Evolutionary conservation across 1,140 invertebrate species (phyloP), one percentile per base, ranked within the genome.

Genomic region (Orussus abietinus): DNA sequence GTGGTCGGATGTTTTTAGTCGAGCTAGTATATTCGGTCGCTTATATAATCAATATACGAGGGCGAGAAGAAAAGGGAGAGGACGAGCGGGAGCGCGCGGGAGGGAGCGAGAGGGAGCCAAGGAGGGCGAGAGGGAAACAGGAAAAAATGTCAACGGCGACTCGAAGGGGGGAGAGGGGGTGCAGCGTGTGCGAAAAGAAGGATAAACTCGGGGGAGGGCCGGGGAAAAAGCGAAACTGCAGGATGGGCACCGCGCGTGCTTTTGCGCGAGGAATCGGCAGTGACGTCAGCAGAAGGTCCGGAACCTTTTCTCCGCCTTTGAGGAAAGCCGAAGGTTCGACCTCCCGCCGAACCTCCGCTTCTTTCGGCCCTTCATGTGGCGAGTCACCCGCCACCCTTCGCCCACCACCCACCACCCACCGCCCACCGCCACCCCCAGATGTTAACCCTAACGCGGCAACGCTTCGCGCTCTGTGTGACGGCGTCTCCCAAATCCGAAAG

Each of bases 1-100:
- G 12, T 13, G 34, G 38, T 31, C 18, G 44, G 21, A 61, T 55
- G 54, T 61, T 62, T 62, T 59, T 51, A 61, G 54, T 44, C 26
- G 30, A 49, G 54, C 45, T 59, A 62, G 59, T 62, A 62, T 50
- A 52, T 51, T 55, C 49, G 45, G 51, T 56, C 46, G 60, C 49
- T 62, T 62, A 62, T 62, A 59, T 61, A 61, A 62, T 62, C 59
- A 62, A 62, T 62, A 62, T 62, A 53, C 51, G 30, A 11, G 10
- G 40, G n/a, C 15, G 21, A 11, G 12, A n/a, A 13, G n/a, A 20
- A 19, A 14, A 25, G 21, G 5, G 5, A 18, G 45, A 42, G 39
- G 21, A 35, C 30, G 38, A 49, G 38, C 30, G 28, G 30, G 21
- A 20, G 28, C 29, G 38, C 26, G 29, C 33, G 15, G 30, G 42